These are phyloP conservation scores for Glyptemys insculpta DNA, from an alignment of 2,797 vertebrate genomes.

Conservation along the genomic window DNA sequence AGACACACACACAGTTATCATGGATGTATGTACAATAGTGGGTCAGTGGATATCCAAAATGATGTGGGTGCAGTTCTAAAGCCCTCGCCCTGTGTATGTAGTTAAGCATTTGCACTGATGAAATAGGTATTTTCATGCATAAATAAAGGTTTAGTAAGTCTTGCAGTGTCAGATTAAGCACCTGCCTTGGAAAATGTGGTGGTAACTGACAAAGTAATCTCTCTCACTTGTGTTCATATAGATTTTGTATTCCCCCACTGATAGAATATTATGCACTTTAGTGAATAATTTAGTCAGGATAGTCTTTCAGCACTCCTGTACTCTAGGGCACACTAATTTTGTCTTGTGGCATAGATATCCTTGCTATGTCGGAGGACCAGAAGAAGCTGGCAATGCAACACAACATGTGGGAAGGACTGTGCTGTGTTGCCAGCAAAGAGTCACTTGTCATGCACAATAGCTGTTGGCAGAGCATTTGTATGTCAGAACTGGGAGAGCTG, in stretches of 20 bases:
- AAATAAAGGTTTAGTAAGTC: not conserved
- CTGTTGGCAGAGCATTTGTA: conserved; percentile 57
- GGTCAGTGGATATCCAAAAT: not conserved
- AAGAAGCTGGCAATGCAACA: not conserved
- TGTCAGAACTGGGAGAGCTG: conserved; percentile 45
- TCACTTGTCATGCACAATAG: conserved; percentile 75
- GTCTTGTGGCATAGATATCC: rapidly evolving
- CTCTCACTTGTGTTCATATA: not conserved
- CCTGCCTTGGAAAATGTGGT: not conserved
- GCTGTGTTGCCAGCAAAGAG: conserved; percentile 46
- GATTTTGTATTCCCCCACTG: not conserved
- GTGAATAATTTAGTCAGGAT: not conserved
- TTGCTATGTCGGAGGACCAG: not conserved
- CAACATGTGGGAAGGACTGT: conserved; percentile 6
- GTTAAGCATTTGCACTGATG: not conserved
- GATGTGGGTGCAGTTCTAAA: not conserved
- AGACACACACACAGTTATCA: not conserved
- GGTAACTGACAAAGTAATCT: rapidly evolving
- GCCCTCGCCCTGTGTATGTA: not conserved
- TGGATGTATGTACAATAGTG: not conserved
- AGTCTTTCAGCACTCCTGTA: not conserved
- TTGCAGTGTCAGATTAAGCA: not conserved
- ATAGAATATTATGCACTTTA: rapidly evolving
- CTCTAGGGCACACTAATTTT: not conserved
- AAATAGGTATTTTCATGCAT: not conserved